These are phyloP conservation scores for Bufotes viridis DNA, from an alignment of 2,797 vertebrate species.

Conservation along the genomic window DNA sequence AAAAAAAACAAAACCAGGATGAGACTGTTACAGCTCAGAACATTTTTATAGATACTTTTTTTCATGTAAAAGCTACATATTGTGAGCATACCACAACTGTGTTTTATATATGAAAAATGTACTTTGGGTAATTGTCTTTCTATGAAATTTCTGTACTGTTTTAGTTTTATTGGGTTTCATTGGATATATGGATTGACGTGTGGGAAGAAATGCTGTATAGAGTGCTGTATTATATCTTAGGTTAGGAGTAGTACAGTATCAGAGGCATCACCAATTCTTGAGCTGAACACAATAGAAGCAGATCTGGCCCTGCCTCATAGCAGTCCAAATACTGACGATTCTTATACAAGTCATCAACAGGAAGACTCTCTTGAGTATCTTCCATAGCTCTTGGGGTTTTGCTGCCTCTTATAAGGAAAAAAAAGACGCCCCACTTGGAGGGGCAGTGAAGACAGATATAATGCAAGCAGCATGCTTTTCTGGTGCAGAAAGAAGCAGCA, in stretches of 20 bases:
- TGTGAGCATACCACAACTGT: not conserved
- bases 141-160: not conserved
- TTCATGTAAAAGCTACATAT: not conserved
- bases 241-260: not conserved
- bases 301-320: too few species aligned
- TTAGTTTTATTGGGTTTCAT: not conserved
- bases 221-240: not conserved
- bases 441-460: too few species aligned
- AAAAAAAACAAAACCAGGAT: not conserved
- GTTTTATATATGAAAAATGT: not conserved
- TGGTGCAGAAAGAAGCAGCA: too few species aligned
- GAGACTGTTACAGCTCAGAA: not conserved
- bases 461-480: too few species aligned
- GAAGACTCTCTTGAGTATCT: too few species aligned
- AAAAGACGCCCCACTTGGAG: too few species aligned
- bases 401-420: too few species aligned
- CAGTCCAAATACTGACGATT: too few species aligned
- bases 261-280: too few species aligned
- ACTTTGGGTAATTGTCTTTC: not conserved
- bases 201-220: not conserved
- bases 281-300: too few species aligned
- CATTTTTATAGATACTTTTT: not conserved
- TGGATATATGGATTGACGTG: not conserved
- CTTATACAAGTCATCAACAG: too few species aligned
- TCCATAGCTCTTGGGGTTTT: too few species aligned